Evolutionary conservation across 2,797 vertebrate genomes (phyloP), one percentile per base, ranked within the genome.

Genomic region (Limnodromus scolopaceus): DNA sequence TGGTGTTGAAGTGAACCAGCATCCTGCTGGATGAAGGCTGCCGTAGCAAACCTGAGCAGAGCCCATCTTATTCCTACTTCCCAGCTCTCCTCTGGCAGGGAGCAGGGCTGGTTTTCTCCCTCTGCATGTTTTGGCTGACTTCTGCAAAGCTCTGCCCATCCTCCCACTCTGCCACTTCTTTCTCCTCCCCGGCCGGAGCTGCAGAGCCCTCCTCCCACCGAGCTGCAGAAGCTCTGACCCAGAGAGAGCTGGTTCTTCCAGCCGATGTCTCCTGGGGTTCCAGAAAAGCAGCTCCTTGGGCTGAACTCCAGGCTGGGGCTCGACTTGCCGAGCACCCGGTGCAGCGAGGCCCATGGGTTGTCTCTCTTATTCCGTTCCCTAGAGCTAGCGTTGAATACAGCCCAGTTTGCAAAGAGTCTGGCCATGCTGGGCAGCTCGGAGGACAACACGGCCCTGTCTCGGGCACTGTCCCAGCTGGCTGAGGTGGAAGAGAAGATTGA

Each of bases 401-500:
- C 99, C 6, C 98, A 99, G 96, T 99, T 99, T 92, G 99, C 99
- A 28, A 99, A 99, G 98, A 99, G 99, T 25, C 91, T 99, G 27
- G 99, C 99, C 85, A 99, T 99, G 99, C 97, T 99, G 84, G 99
- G 99, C 60, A 99, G 99, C 91, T 99, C 99, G 0, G 99, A 99
- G 98, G 99, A 99, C 98, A 99, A 99, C 98, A 99, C 99, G 0
- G 99, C 99, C 6, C 98, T 99, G 66, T 99, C 99, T 14, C 98
- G 99, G 6, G 99, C 99, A 0, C 98, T 99, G 36, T 99, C 99
- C 65, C 99, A 99, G 96, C 98, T 99, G 97, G 99, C 99, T 0
- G 99, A 99, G 97, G 99, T 99, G 96, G 99, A 99, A 96, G 99
- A 99, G 96, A 99, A 99, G 97, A 99, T 99, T 17, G 99, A 99